These are phyloP conservation scores for Hirtodrosophila confusa DNA, from an alignment of 2,888 invertebrate species.

Conservation along the genomic window DNA sequence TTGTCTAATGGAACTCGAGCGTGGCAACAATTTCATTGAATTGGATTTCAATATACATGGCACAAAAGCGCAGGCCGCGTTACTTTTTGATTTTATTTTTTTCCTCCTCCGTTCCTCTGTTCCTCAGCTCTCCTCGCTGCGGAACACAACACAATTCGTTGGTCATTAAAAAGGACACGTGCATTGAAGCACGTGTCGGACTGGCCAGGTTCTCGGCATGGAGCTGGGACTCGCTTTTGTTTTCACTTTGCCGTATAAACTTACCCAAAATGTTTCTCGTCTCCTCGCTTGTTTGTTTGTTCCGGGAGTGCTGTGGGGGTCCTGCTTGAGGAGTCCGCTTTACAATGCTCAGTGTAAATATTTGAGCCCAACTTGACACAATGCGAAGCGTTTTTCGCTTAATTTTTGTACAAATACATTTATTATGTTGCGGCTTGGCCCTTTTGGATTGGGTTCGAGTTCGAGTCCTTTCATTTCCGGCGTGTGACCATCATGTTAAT, in stretches of 20 bases:
- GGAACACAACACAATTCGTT: slow-evolving; percentile 73
- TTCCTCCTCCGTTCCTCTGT: neutral
- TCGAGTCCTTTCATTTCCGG: slow-evolving; percentile 48
- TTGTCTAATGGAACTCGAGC: slow-evolving; percentile 83
- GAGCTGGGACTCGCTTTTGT: slow-evolving; percentile 62
- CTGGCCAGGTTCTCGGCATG: slow-evolving; percentile 57
- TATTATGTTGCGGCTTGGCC: slow-evolving; percentile 56
- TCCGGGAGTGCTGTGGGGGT: slow-evolving; percentile 11
- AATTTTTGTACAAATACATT: slow-evolving; percentile 80
- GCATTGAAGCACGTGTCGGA: slow-evolving; percentile 82
- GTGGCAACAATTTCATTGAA: slow-evolving; percentile 78
- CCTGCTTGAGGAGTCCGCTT: slow-evolving; percentile 51
- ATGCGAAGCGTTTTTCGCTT: slow-evolving; percentile 73
- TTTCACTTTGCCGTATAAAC: slow-evolving; percentile 67
- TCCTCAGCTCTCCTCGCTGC: slow-evolving; percentile 2
- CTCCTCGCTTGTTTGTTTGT: slow-evolving; percentile 43
- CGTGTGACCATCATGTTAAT: slow-evolving; percentile 82
- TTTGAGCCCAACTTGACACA: slow-evolving; percentile 72
- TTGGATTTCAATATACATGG: slow-evolving; percentile 80
- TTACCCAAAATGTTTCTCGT: slow-evolving; percentile 51
- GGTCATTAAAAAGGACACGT: slow-evolving; percentile 84
- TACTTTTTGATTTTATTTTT: slow-evolving; percentile 63
- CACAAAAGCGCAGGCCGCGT: slow-evolving; percentile 51
- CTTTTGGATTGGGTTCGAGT: slow-evolving; percentile 24
- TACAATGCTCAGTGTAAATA: slow-evolving; percentile 68